A percentile compares a stretch with the other conserved stretches of the same genome.
phyloP scores from a whole-genome alignment of 2,113 vertebrate genomes.

The Megatriorchis doriae region DNA sequence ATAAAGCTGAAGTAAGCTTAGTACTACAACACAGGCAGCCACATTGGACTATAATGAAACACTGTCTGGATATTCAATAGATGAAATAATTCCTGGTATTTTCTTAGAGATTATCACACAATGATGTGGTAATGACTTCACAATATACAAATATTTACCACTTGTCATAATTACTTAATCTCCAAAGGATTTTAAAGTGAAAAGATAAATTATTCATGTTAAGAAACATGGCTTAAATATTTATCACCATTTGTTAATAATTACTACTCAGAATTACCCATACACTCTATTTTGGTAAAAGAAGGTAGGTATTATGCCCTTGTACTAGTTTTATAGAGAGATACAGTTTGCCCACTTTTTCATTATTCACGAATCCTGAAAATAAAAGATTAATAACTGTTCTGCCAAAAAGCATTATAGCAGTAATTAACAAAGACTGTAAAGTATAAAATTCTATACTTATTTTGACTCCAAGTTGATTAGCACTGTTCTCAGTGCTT shows the following conservation, averaged over 20 bases:
- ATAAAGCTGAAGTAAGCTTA: neutral
- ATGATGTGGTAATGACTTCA: neutral
- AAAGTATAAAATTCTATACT: neutral
- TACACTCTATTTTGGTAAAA: neutral
- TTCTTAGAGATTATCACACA: neutral
- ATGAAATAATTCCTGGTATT: neutral
- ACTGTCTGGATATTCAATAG: neutral
- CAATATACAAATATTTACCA: neutral
- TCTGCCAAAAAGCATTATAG: neutral
- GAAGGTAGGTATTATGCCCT: neutral
- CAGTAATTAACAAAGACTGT: neutral
- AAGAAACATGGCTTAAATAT: neutral
- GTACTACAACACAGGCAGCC: neutral
- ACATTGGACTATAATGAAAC: neutral
- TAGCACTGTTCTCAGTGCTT: neutral
- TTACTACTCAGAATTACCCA: neutral
- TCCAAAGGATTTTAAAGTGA: neutral
- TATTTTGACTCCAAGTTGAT: neutral
- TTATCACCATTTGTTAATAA: slow-evolving; percentile 4
- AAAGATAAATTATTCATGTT: slow-evolving; percentile 26
- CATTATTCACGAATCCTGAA: neutral
- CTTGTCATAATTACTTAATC: neutral
- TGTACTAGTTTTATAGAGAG: neutral
- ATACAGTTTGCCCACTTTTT: neutral
- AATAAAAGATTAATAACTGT: neutral